These are phyloP conservation scores for Anguilla marmorata DNA, from an alignment of 2,797 vertebrate species.

Conservation along the genomic window DNA sequence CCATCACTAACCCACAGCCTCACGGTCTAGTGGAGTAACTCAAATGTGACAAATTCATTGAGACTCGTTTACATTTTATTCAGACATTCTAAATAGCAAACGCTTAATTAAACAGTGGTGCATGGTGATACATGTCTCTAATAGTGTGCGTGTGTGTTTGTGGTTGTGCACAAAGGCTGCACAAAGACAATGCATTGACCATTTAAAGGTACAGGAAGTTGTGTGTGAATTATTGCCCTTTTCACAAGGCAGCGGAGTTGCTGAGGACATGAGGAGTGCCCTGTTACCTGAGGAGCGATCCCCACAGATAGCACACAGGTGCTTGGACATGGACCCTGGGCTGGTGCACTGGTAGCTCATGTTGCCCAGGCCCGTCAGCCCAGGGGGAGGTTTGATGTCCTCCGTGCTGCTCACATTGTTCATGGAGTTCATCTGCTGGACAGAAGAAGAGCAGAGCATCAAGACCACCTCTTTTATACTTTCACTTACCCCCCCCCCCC, in stretches of 20 bases:
- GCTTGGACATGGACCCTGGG: slow-evolving; percentile 88
- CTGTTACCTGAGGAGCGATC: slow-evolving; percentile 91
- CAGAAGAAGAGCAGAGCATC: background rate
- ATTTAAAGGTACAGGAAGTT: background rate
- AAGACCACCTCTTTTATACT: too few species aligned
- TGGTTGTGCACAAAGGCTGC: background rate
- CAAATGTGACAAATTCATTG: background rate
- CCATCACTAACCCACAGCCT: background rate
- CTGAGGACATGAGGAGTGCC: background rate
- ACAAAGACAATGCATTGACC: background rate
- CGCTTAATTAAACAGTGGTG: background rate
- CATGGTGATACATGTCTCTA: background rate
- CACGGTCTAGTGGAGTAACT: background rate
- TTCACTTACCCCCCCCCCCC: background rate
- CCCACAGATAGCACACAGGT: slow-evolving; percentile 95
- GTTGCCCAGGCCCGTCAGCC: slow-evolving; percentile 79
- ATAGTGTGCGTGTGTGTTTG: too few species aligned
- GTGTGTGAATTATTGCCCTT: background rate
- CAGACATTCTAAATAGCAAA: background rate
- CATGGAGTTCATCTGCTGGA: slow-evolving; percentile 79
- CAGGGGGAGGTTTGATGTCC: slow-evolving; percentile 88
- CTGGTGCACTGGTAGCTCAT: slow-evolving; percentile 87
- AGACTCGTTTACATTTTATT: background rate
- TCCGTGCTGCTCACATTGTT: slow-evolving; percentile 84
- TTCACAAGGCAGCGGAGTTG: background rate